These are phyloP conservation scores for Gavia stellata DNA, from an alignment of 2,113 vertebrate species.

Conservation along the genomic window DNA sequence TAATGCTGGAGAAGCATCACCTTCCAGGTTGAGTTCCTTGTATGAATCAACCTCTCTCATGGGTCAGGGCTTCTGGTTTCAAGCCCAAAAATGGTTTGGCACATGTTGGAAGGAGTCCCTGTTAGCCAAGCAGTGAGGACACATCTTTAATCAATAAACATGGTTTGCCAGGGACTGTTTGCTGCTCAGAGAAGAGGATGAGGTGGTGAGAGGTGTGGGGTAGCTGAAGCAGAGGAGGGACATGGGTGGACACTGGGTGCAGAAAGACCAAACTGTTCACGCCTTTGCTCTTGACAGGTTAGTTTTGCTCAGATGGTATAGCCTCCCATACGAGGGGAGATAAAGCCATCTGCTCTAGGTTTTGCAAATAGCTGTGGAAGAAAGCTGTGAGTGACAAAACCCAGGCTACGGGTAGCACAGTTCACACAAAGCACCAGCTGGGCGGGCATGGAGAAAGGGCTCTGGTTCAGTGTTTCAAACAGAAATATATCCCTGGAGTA, in stretches of 20 bases:
- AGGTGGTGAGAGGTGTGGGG: background rate
- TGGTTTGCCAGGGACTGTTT: background rate
- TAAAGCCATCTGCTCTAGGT: background rate
- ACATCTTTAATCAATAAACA: accelerated
- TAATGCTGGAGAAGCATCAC: background rate
- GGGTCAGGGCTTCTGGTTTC: background rate
- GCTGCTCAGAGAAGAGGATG: background rate
- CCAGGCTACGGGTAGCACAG: background rate
- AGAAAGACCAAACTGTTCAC: accelerated
- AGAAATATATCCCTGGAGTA: background rate
- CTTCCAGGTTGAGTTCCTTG: background rate
- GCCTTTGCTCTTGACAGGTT: background rate
- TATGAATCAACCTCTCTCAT: background rate
- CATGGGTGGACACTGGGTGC: background rate
- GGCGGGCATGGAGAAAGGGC: background rate
- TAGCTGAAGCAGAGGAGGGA: background rate
- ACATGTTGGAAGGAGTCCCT: accelerated
- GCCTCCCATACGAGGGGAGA: background rate
- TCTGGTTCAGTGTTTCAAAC: background rate
- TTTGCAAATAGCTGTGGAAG: slow-evolving; percentile 1
- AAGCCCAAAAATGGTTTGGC: background rate
- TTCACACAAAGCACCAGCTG: background rate
- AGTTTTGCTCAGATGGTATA: background rate
- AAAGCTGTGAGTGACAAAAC: background rate
- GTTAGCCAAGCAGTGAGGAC: background rate